phyloP scores from a whole-genome alignment of 2,888 invertebrate genomes.

The Papilio demoleus region DNA sequence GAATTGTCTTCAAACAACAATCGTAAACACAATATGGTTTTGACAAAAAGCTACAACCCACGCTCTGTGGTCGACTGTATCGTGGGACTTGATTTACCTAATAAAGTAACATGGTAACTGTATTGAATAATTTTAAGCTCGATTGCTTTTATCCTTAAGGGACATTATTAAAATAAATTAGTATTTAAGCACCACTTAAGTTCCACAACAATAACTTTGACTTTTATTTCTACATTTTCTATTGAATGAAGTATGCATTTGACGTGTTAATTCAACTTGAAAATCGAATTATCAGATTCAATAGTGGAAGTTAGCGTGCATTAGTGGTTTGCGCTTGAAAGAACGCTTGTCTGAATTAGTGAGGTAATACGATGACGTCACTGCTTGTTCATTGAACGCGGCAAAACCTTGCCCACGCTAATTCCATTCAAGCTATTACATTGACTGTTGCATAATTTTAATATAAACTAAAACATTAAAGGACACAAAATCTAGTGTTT shows the following conservation, averaged over 20 bases:
- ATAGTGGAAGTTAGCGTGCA: slow-evolving; percentile 9
- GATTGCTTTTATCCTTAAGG: not conserved
- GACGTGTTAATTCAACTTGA: slow-evolving; percentile 9
- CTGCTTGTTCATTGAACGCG: slow-evolving; percentile 19
- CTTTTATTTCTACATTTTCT: too few relatives aligned
- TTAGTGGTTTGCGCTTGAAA: not conserved
- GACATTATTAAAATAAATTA: not conserved
- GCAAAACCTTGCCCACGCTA: slow-evolving; percentile 33
- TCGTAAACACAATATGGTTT: not conserved
- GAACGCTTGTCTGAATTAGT: slow-evolving; percentile 22
- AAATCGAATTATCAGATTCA: not conserved
- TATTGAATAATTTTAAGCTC: slow-evolving; percentile 14
- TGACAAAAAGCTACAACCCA: slow-evolving; percentile 35
- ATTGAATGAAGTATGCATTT: too few relatives aligned
- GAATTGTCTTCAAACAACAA: not conserved
- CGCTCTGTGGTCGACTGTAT: slow-evolving; percentile 29
- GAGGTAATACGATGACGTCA: slow-evolving; percentile 35
- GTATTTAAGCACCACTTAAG: too few relatives aligned
- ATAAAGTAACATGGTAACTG: slow-evolving; percentile 49
- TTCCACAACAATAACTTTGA: too few relatives aligned
- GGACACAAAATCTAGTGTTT: not conserved
- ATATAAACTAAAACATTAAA: not conserved
- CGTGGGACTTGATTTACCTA: slow-evolving; percentile 49
- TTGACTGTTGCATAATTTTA: slow-evolving; percentile 27
- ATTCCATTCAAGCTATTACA: slow-evolving; percentile 23